Base-by-base conservation (phyloP, 2,113 vertebrate genomes). In the Rafetus swinhoei region DNA sequence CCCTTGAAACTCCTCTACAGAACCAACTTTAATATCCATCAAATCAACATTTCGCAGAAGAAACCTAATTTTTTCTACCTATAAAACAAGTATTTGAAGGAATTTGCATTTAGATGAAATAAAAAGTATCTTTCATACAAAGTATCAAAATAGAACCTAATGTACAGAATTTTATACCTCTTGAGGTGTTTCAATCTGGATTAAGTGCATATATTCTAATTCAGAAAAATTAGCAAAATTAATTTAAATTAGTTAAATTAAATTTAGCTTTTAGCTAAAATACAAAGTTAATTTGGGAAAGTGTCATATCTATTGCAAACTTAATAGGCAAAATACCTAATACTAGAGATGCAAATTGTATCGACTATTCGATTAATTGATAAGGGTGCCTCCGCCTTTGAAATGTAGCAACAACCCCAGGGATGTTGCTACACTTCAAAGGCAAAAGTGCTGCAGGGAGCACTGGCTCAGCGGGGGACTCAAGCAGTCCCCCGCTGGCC, bases 1-100 rank as follows among this genome's bases (percentile, higher is more conserved):
- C 9, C 99, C 99, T 95, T 99, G 99, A 93, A 99, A 99, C 96
- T 99, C 99, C 96, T 99, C 99, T 22, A 99, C 99, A 1, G 99
- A 99, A n/a, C 99, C 99, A 85, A 99, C 99, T 95, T 99, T 99
- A 86, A 99, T 97, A 80, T 99, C 98, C 72, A 90, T 94, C 93
- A 99, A 97, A 50, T 99, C 99, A 59, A 98, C 98, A 22, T 97
- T 99, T 92, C 97, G 96, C 72, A 99, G 96, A 88, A 99, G 98
- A 91, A 99, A 80, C 93, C 97, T 97, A 12, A 99, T 99, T 97
- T 99, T 99, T 97, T 99, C 99, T 89, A 98, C 99, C 99, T 99
- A 96, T 2, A 50, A 88, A 62, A 86, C 32, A 90, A 81, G 69
- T 45, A 2, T 52, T 90, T 82, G 53, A 92, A 82, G 3, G 9